Base-by-base conservation (phyloP, 2,888 invertebrate species). In the Hanleya hanleyi region DNA sequence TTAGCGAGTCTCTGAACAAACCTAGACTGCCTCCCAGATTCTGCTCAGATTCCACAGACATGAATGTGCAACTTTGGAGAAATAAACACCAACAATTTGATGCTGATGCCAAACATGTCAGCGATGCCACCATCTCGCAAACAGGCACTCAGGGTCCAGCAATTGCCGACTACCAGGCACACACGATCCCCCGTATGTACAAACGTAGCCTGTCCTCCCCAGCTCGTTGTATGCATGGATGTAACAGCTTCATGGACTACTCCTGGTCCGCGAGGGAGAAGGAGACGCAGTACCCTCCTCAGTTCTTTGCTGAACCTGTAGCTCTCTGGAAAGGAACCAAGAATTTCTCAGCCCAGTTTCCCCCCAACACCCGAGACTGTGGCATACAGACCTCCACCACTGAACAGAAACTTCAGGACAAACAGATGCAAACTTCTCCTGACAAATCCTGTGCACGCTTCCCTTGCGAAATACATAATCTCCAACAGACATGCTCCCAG, bases 271-370 rank as follows among this genome's bases (percentile, higher is more conserved):
- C 15, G 15, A 29, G 15, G 15, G 57, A 57, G 9, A 57, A 26
- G 32, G 57, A 57, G 26, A 57, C 57, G 26, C 57, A 57, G 57
- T 57, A 32, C 26, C 57, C 57, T 1, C 7, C 57, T 29, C 32
- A 29, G 57, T 57, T 86, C 26, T 85, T 85, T 6, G 85, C 86
- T 1, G 81, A 84, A 26, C 85, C 86, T 22, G 81, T 87, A 0
- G 84, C 83, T 3, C 74, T 85, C n/a, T 87, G 86, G 86, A 79
- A 83, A 41, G 87, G 87, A 6, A 86, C 86, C 6, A 87, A 84
- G 75, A 86, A 85, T 67, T 85, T 86, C 66, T 83, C 83, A 0
- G 81, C 85, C 6, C 87, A 87, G 78, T 87, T 86, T 69, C 87
- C 87, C 15, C 86, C 86, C n/a, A 79, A 79, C 47, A 84, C 86